A percentile compares a stretch with the other conserved stretches of the same genome.
Evolutionary conservation across 2,113 vertebrate species (phyloP).

Genomic region (Thymallus thymallus): DNA sequence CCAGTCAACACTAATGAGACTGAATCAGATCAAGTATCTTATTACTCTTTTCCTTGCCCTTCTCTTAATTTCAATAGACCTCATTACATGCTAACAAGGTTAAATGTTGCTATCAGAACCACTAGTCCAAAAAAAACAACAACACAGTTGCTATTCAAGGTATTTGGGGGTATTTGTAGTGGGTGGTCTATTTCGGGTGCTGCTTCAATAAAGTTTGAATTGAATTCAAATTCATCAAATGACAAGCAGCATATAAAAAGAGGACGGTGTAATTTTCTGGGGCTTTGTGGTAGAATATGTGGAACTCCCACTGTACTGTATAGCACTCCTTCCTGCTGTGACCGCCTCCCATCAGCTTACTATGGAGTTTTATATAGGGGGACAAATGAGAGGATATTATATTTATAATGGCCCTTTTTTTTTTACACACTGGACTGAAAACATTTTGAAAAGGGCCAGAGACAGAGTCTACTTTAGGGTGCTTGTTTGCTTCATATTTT

Average conservation of each 20-base stretch:
- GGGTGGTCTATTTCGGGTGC: neutral
- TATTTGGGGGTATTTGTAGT: neutral
- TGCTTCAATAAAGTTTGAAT: neutral
- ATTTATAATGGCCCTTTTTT: slow-evolving; percentile 64
- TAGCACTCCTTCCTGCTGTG: slow-evolving; percentile 45
- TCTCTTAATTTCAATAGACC: neutral
- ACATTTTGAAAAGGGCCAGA: slow-evolving; percentile 44
- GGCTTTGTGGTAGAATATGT: slow-evolving; percentile 33
- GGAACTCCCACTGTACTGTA: slow-evolving; percentile 48
- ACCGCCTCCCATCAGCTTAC: slow-evolving; percentile 33
- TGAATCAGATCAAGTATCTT: neutral
- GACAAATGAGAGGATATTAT: slow-evolving; percentile 30
- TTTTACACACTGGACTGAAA: slow-evolving; percentile 75
- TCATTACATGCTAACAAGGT: neutral
- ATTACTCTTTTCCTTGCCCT: neutral
- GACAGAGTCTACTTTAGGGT: slow-evolving; percentile 69
- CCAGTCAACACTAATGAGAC: neutral
- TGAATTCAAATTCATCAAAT: neutral
- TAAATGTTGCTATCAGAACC: neutral
- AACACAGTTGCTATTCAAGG: neutral
- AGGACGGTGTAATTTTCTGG: slow-evolving; percentile 42
- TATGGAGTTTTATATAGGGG: slow-evolving; percentile 25
- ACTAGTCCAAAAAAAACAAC: neutral
- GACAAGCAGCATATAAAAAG: slow-evolving; percentile 6
- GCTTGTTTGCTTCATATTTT: slow-evolving; percentile 42